Evolutionary conservation across 2,113 vertebrate species (phyloP), one percentile per base, ranked within the genome.

Genomic region (Lucifuga dentata): DNA sequence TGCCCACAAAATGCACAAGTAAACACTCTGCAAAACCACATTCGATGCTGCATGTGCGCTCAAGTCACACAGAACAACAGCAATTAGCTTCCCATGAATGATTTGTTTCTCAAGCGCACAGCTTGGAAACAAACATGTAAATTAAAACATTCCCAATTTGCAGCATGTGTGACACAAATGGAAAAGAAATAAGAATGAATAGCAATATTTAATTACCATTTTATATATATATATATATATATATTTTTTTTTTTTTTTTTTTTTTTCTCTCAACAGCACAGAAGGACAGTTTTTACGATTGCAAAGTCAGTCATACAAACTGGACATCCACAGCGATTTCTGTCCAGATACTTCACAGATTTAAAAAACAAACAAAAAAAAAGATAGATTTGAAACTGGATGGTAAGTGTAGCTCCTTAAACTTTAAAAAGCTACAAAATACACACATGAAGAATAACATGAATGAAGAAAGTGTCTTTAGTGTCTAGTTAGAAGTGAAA

Each of bases 81-180:
- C 78, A 91, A 89, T 91, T 88, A 90, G 73, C 36, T 74, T 70
- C 76, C 56, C 85, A 61, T 88, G 85, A 88, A 87, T 80, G 50
- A 89, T 79, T 88, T 68, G 73, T 73, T 84, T 84, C 79, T 77
- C 69, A 44, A 78, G 69, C 77, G 66, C 72, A 84, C 86, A 76
- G 81, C 87, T 80, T 66, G 60, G 76, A 85, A 89, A 90, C 84
- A 83, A 81, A 76, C 73, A 86, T 73, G 68, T 85, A 87, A 88
- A 88, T 82, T 72, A 78, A 73, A 29, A 77, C 46, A 59, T 78
- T 79, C 40, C 43, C 45, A 23, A 51, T 29, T 76, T 13, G 10
- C 24, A 55, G 49, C 52, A 81, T 82, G 73, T 68, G 29, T 59
- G 44, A 75, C 24, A 73, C 60, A 77, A 74, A 89, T 76, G 66